Base-by-base conservation (phyloP, 2,888 invertebrate genomes). In the Sthenelais limicola region DNA sequence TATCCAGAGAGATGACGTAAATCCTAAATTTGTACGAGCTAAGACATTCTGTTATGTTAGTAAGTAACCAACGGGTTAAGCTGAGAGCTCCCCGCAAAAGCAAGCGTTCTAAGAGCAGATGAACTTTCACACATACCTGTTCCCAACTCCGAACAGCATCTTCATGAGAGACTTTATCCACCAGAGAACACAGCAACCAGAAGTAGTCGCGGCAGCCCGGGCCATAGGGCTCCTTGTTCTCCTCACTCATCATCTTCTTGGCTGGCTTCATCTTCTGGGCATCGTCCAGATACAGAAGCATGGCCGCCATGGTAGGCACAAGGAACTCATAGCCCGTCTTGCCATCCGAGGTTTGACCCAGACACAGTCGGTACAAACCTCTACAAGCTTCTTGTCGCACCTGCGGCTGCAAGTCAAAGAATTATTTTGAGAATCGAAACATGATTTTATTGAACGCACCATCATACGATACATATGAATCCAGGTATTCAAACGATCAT, bases 141-240 rank as follows among this genome's bases (percentile, higher is more conserved):
- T 72, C 68, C 80, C 80, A 80, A 68, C 76, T 76, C 38, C 48
- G 56, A 33, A 58, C 69, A 90, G 91, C 68, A 90, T 88, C 81
- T 89, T 90, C 79, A 90, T 91, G 87, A 21, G 83, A 81, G 47
- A 85, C 80, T 54, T 94, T 94, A 82, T 97, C 97, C 0, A 97
- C 93, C 24, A 97, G 90, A 38, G 96, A 91, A 78, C 96, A 94
- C 18, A 96, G 91, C 3, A 97, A 90, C 96, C 96, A 96, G 87
- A 97, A 97, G 88, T 96, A 97, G 86, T 97, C 97, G 7, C 96
- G 90, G 84, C 96, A 97, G 0, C 96, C 96, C 0, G 96, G 96
- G 0, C 96, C 97, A 84, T 95, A 96, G 0, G 96, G 95, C 84
- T 96, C 96, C 85, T 97, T 85, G 72, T 85, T 83, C 66, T 86